Evolutionary conservation across 2,888 invertebrate species (phyloP).

Genomic region (Plagodis pulveraria): DNA sequence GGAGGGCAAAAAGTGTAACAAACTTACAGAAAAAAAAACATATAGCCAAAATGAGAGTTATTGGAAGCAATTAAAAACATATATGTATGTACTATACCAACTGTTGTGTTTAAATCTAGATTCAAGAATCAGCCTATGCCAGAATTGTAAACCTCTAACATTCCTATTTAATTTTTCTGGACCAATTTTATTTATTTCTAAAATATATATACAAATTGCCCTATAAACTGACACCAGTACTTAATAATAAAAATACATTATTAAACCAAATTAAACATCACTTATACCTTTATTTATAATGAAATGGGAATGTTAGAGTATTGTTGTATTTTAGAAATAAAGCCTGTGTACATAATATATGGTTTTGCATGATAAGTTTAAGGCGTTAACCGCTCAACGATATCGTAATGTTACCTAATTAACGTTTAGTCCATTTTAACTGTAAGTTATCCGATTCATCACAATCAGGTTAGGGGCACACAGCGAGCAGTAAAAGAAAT

Average conservation of each 20-base stretch:
- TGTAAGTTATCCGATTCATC: slow-evolving; percentile 21
- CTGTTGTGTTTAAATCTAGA: too few relatives aligned
- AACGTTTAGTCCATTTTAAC: slow-evolving; percentile 32
- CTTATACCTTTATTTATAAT: background rate
- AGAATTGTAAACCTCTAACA: slow-evolving; percentile 10
- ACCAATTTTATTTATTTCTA: too few relatives aligned
- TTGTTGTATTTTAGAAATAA: slow-evolving; percentile 44
- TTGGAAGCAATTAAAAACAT: too few relatives aligned
- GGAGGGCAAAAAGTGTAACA: too few relatives aligned
- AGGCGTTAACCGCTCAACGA: slow-evolving; percentile 79
- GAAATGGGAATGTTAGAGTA: slow-evolving; percentile 48
- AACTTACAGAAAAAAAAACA: too few relatives aligned
- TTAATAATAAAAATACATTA: too few relatives aligned
- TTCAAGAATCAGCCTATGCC: background rate
- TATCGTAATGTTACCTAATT: slow-evolving; percentile 62
- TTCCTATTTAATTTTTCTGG: slow-evolving; percentile 10
- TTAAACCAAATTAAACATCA: too few relatives aligned
- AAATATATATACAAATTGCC: too few relatives aligned
- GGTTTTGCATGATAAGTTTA: slow-evolving; percentile 75
- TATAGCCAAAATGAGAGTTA: too few relatives aligned
- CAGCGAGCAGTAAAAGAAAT: background rate
- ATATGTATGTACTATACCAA: too few relatives aligned
- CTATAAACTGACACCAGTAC: too few relatives aligned
- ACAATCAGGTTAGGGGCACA: slow-evolving; percentile 16
- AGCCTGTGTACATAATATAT: slow-evolving; percentile 69